Base-by-base conservation (phyloP, 1,140 invertebrate genomes). In the Bombyx mori region DNA sequence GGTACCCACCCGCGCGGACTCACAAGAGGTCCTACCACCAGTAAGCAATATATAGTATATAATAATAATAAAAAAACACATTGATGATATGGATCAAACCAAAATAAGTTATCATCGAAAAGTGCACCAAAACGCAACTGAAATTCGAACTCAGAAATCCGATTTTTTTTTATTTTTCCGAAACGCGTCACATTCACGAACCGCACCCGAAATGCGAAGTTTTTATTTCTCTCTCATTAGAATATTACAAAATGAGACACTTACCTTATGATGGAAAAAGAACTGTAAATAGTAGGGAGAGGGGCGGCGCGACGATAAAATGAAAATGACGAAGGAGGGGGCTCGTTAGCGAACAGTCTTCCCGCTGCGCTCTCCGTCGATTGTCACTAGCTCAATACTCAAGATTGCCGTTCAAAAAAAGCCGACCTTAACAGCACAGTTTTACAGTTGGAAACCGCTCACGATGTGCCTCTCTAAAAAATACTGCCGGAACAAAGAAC, bases 331-430 rank as follows among this genome's bases (percentile, higher is more conserved):
- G 68, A 56, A 68, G 47, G 46, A 67, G 70, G 69, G 63, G 72
- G 57, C 77, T 82, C 79, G 79, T 82, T 80, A 82, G 77, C 61
- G 65, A 66, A 52, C 69, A 63, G 67, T 68, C 66, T 61, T 71
- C 75, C 65, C 54, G 65, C 66, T 67, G 69, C 65, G 63, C 65
- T 65, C 68, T 64, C 57, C 68, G 54, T 57, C 70, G 73, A 82
- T 83, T 78, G 78, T 79, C 75, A 73, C 73, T 60, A 69, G 61
- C 75, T 74, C 66, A 69, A 77, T 74, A 75, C 72, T 73, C 68
- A 72, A 58, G 56, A 62, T 68, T 56, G 42, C 35, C 43, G 50
- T 56, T 51, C 54, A 58, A 54, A 57, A 66, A 71, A 68, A 64
- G 12, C 58, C 48, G 57, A 59, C 69, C 69, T 66, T 72, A 77